These are phyloP conservation scores for Thymelicus acteon DNA, from an alignment of 2,888 invertebrate species.

Conservation along the genomic window DNA sequence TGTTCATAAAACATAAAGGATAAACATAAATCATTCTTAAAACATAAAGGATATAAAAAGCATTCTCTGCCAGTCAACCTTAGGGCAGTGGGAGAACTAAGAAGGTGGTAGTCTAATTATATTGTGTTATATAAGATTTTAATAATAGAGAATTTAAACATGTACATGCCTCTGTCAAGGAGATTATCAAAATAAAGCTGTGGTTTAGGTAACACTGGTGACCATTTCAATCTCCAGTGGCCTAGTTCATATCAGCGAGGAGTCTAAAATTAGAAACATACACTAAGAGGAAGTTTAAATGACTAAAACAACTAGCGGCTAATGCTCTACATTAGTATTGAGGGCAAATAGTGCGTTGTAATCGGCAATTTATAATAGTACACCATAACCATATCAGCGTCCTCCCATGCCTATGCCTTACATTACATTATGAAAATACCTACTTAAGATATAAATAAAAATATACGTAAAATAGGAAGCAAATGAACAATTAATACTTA, in stretches of 20 bases:
- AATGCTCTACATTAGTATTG: slow-evolving; percentile 16
- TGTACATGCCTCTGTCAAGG: too few relatives aligned
- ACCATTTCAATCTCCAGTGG: not conserved
- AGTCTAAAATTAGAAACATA: slow-evolving; percentile 28
- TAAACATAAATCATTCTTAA: too few relatives aligned
- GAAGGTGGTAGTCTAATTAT: too few relatives aligned
- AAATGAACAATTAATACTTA: slow-evolving; percentile 51
- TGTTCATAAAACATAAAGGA: too few relatives aligned
- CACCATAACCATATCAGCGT: not conserved
- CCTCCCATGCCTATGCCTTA: not conserved
- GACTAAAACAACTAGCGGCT: slow-evolving; percentile 29
- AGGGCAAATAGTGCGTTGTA: slow-evolving; percentile 16
- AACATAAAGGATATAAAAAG: too few relatives aligned
- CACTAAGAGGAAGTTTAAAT: slow-evolving; percentile 18
- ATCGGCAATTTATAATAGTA: slow-evolving; percentile 11
- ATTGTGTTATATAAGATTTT: too few relatives aligned
- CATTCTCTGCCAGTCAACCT: too few relatives aligned
- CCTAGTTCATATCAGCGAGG: slow-evolving; percentile 23
- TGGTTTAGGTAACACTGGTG: too few relatives aligned
- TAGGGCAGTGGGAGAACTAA: too few relatives aligned
- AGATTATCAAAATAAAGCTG: too few relatives aligned
- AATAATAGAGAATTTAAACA: too few relatives aligned
- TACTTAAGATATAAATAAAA: not conserved
- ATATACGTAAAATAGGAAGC: not conserved
- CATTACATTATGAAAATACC: too few relatives aligned